Evolutionary conservation across 2,113 vertebrate genomes (phyloP), one percentile per base, ranked within the genome.

Genomic region (Stomatorhinus ivindoensis): DNA sequence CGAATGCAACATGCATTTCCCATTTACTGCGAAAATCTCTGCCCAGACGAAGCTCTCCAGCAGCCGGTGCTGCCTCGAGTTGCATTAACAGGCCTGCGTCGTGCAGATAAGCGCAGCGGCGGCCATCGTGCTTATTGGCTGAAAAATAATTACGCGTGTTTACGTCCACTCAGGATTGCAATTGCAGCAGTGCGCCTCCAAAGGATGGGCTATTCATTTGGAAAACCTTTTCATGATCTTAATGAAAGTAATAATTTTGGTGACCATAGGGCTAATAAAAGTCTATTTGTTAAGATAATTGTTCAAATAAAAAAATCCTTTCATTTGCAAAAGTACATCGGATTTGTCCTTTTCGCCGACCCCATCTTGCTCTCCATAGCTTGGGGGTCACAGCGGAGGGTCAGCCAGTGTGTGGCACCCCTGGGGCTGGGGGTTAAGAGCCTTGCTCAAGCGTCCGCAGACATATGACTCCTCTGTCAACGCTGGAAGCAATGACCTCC

Each of bases 11-110:
- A 47, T n/a, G 17, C 44, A 11, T 17, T 44, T 11, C 39, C 17
- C 19, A n/a, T 35, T 90, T 61, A 31, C n/a, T 31, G 31, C 24
- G 46, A 19, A 50, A 1, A 15, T 17, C 15, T 19, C 48, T 35
- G 47, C 24, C 39, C 89, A 80, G 87, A 92, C 91, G 89, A 89
- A 90, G 90, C 86, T 58, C 89, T 92, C 73, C 58, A 88, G 92
- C 90, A 88, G 89, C 90, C 82, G 83, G 89, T 86, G 85, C 91
- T 92, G 88, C 89, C 90, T 93, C 46, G 87, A 90, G 92, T 90
- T 94, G 94, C 92, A 93, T 94, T 94, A 93, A 87, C 21, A 27
- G 84, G 65, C 50, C 92, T 94, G 94, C 88, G 93, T 92, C 61
- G 92, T 89, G 91, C 90, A 89, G 94, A 94, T 93, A 95, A 94